Base-by-base conservation (phyloP, 2,797 vertebrate species). In the Hephaestus fuliginosus region DNA sequence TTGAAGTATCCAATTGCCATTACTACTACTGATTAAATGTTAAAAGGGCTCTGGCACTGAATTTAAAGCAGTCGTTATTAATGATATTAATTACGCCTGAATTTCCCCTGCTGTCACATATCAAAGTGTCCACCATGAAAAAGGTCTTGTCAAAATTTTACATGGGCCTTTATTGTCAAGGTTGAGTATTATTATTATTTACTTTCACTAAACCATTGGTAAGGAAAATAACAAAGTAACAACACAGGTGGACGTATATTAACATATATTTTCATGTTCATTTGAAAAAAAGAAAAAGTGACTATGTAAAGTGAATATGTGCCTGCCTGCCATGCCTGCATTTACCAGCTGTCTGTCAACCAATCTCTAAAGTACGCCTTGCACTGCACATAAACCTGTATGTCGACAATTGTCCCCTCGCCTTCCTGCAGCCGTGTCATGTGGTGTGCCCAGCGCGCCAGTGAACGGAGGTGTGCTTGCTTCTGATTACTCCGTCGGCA, bases 401-500 rank as follows among this genome's bases (percentile, higher is more conserved):
- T 74, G 66, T 70, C n/a, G 49, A 83, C 88, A 76, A 58, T 80
- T 56, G 58, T 86, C 71, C 49, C 73, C 17, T 86, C 70, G 28
- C 77, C 8, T 25, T 52, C 78, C 80, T 80, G 68, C 90, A 96
- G 98, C 98, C 82, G 98, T 99, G 94, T 99, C 98, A 57, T 99
- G 98, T 86, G 98, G 98, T 18, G 95, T 96, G 84, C 98, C 98
- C 73, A 97, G 94, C 88, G 96, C 98, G 22, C 98, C 98, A 33
- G 87, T 92, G 64, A 97, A 98, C 66, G 98, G 98, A 92, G 98
- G 98, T 57, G 97, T 99, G 91, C 96, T 99, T 62, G 96, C 98
- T 57, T 96, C 97, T 55, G 98, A 99, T 95, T 99, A 98, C 90
- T 97, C 98, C 28, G 97, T 98, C 78, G 97, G 96, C 91, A 99